Evolutionary conservation across 2,888 invertebrate species (phyloP).

Genomic region (Microctonus hyperodae): DNA sequence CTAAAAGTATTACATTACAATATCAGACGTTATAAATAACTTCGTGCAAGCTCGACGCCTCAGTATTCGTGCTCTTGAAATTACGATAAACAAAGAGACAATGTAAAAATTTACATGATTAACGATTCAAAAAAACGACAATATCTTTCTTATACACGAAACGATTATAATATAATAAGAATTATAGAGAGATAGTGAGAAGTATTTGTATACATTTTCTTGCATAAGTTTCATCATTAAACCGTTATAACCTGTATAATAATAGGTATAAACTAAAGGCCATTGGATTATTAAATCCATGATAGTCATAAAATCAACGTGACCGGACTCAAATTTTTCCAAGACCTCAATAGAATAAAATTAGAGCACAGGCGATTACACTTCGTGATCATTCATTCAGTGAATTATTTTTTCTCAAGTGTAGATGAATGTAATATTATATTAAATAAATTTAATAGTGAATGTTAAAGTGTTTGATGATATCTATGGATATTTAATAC

Average conservation of each 20-base stretch:
- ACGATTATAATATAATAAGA: neutral
- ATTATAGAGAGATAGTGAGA: neutral
- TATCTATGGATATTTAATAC: neutral
- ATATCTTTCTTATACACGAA: neutral
- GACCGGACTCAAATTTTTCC: neutral
- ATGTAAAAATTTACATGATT: neutral
- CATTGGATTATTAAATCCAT: neutral
- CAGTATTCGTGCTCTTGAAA: constrained; percentile 16
- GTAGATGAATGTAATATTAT: neutral
- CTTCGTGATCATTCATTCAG: constrained; percentile 1
- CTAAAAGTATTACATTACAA: neutral
- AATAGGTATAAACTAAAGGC: neutral
- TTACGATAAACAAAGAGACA: neutral
- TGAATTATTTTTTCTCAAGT: neutral
- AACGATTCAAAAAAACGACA: neutral
- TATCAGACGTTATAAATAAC: neutral
- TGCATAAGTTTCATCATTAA: constrained; percentile 2
- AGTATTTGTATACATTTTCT: neutral
- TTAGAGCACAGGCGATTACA: neutral
- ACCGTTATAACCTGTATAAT: neutral
- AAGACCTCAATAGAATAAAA: neutral
- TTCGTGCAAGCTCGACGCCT: neutral
- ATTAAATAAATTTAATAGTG: neutral
- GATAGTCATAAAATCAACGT: constrained; percentile 11
- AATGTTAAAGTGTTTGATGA: neutral